Evolutionary conservation across 2,113 vertebrate genomes (phyloP), one percentile per base, ranked within the genome.

Genomic region (Chroicocephalus ridibundus): DNA sequence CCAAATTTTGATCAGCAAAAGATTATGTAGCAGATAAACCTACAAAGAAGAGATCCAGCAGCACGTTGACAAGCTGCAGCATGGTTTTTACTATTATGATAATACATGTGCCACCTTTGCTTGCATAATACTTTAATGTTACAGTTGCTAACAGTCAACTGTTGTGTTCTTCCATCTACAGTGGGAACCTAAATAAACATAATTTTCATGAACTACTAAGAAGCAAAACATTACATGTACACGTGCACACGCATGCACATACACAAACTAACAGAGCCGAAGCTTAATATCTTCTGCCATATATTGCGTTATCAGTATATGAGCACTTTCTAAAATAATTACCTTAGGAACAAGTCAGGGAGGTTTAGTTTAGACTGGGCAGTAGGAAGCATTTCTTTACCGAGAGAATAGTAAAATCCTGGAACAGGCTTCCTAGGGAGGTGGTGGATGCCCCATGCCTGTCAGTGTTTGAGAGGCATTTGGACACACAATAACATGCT

Each of bases 61-160:
- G 96, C 95, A 31, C 42, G 32, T 66, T 93, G 95, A 62, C 78
- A 86, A 92, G 94, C 40, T 76, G 17, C 96, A 87, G 88, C 90
- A 85, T 97, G 95, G 87, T 96, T 96, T 88, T 95, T 78, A 78
- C 49, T 95, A 92, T 97, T 98, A 95, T 91, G 97, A 96, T 97
- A 94, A 94, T 68, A n/a, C 82, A 91, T 78, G 86, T 93, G 93
- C 96, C 91, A 96, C 95, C 90, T 95, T 97, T 91, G 71, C 97
- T 96, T 95, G 96, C 93, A 93, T 97, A 98, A 96, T 68, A 61
- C 92, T 96, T 94, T 95, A 95, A 93, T 98, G 96, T 98, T 98
- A 98, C 97, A 98, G 98, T 98, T 98, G 97, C 95, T 98, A 96
- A 98, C 97, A 98, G 93, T 98, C 98, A 97, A 97, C 95, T 94